Base-by-base conservation (phyloP, 1,140 invertebrate species). In the Brachystomella parvula region DNA sequence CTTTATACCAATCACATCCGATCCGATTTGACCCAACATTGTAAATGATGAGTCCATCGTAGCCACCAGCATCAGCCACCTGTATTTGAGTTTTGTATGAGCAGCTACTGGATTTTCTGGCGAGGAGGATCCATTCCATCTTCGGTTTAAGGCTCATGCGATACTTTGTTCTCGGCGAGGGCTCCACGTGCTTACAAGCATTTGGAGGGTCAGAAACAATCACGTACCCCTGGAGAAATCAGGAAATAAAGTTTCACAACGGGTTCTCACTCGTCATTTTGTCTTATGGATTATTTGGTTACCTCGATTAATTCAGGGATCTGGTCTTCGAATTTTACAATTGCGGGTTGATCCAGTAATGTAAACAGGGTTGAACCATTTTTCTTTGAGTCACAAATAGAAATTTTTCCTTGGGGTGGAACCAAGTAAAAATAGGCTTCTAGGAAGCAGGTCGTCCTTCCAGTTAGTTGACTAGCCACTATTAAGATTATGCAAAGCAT, bases 1-100 rank as follows among this genome's bases (percentile, higher is more conserved):
- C 24, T 26, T 9, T 9, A 60, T 9, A 6, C 32, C 58, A 60
- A 60, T 30, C 3, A 32, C 58, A 3, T 60, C 65, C 12, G 63
- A n/a, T 64, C 24, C 85, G 83, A 77, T 87, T 85, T 57, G 89
- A 89, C 71, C 86, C 84, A 65, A 90, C 84, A 79, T 94, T 93
- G 76, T 91, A 87, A 29, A 95, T 85, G 74, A 95, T 92, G 31
- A 85, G 89, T 70, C 86, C 88, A 79, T 85, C 82, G 77, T 85
- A 95, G 68, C 85, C 84, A 21, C 31, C 87, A 64, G n/a, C 53
- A 76, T 92, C 88, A n/a, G 90, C 90, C 76, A 86, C 86, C 57
- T 87, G 82, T 53, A 94, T 83, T 82, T 95, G 9, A 53, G 79
- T 75, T 76, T 89, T 89, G 80, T 92, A 94, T 56, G 83, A 85